Base-by-base conservation (phyloP, 2,113 vertebrate species). In the Buteo buteo region DNA sequence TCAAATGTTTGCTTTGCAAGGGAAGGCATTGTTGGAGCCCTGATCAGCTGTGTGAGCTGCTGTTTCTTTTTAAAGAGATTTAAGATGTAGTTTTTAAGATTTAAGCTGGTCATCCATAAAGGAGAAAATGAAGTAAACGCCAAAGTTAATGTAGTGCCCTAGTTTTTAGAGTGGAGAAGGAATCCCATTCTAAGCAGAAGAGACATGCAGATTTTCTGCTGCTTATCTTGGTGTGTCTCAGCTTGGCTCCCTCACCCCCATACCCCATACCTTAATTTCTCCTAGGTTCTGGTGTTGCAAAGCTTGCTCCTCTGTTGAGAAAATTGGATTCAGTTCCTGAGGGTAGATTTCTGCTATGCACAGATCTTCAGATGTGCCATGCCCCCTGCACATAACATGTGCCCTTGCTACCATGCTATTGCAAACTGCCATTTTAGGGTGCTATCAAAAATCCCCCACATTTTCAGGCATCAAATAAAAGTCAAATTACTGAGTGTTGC, bases 341-440 rank as follows among this genome's bases (percentile, higher is more conserved):
- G 31, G 45, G 24, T 70, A 40, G 26, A 16, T 74, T 88, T 88
- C 32, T 66, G 5, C 31, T 44, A 13, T 0, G 1, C 29, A 36
- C 9, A 7, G 36, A 42, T 57, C 18, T 78, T 73, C 50, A 69
- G 58, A 3, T 34, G 59, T 3, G 13, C 64, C 0, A 0, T 45
- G 10, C 13, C 20, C 24, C 25, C n/a, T 45, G 25, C 55, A 14
- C 0, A 2, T 18, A 38, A 29, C 26, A n/a, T 0, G 0, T 34
- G 32, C 20, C 62, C 34, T 81, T 47, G 31, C 40, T 69, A 31
- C 77, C 24, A 4, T 19, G 17, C 26, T 44, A 24, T 13, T 76
- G 11, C 71, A 74, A 50, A 29, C 32, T 4, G 6, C 19, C 21
- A 6, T 34, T 38, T 44, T 11, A 67, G 32, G n/a, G 16, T 28